These are phyloP conservation scores for Scartelaos histophorus DNA, from an alignment of 2,113 vertebrate species.

Conservation along the genomic window DNA sequence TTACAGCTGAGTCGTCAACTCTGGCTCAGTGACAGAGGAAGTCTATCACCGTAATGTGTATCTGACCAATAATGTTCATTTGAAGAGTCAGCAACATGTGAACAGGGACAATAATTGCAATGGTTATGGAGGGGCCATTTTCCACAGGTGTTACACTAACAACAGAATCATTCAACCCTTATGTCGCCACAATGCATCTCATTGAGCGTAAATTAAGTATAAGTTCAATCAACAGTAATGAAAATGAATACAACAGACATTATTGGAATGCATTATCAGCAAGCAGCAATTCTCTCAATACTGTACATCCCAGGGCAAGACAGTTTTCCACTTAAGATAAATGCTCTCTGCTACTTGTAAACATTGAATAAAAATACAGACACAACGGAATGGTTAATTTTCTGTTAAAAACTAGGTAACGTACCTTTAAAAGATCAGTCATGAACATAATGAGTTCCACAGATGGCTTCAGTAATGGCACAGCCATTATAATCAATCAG, in stretches of 20 bases:
- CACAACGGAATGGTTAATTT: not conserved
- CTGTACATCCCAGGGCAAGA: too few relatives aligned
- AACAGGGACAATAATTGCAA: constrained; percentile 16
- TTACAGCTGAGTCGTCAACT: constrained; percentile 64
- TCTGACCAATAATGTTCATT: constrained; percentile 37
- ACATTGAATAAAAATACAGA: not conserved
- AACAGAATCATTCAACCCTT: not conserved
- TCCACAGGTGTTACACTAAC: not conserved
- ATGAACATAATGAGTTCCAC: constrained; percentile 6
- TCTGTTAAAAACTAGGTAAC: not conserved
- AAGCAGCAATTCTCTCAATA: not conserved
- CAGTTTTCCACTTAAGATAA: too few relatives aligned
- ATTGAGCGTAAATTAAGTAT: not conserved
- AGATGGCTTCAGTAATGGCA: not conserved
- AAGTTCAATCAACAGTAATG: not conserved
- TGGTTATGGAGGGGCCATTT: not conserved
- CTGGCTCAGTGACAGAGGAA: constrained; percentile 58
- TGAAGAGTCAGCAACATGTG: constrained; percentile 55
- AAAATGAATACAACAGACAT: not conserved
- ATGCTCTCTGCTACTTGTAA: too few relatives aligned
- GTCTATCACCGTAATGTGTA: constrained; percentile 65
- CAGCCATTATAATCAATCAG: not conserved
- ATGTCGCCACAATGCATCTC: too few relatives aligned
- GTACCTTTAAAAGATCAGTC: not conserved
- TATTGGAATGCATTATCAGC: not conserved